Conservation (phyloP, 1,140 invertebrate species). For the Probaryconus sp. region DNA sequence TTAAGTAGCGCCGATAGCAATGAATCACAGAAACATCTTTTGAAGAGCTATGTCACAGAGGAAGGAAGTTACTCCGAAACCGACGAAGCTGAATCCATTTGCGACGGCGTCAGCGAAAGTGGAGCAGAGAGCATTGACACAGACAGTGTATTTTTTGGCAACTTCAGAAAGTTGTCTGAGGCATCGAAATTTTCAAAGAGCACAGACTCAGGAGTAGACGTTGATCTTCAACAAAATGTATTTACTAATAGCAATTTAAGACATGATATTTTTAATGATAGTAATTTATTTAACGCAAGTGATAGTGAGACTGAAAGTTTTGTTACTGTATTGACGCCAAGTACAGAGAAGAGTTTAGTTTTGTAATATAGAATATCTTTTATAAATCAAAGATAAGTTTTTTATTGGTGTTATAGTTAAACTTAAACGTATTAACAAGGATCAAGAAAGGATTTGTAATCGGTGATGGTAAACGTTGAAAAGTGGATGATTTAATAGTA, state of each 20-base stretch:
- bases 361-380: too few relatives aligned
- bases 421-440: too few relatives aligned
- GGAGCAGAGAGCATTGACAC: constrained; percentile 90
- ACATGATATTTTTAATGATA: constrained; percentile 52
- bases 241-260: constrained; percentile 30
- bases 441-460: too few relatives aligned
- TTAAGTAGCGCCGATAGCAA: constrained; percentile 86
- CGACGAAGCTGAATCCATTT: constrained; percentile 85
- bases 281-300: constrained; percentile 67
- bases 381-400: background rate
- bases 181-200: constrained; percentile 79
- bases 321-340: constrained; percentile 74
- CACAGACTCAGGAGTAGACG: constrained; percentile 66
- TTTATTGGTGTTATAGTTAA: too few relatives aligned
- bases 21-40: constrained; percentile 68
- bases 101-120: constrained; percentile 88
- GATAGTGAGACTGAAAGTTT: constrained; percentile 78
- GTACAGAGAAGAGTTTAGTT: constrained; percentile 57
- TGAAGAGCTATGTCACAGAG: constrained; percentile 61
- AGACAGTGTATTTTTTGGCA: constrained; percentile 87
- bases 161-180: constrained; percentile 68
- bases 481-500: too few relatives aligned
- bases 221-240: constrained; percentile 46
- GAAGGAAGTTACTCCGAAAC: constrained; percentile 80
- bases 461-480: too few relatives aligned